These are phyloP conservation scores for Anabacerthia variegaticeps DNA, from an alignment of 2,797 vertebrate species.

Conservation along the genomic window DNA sequence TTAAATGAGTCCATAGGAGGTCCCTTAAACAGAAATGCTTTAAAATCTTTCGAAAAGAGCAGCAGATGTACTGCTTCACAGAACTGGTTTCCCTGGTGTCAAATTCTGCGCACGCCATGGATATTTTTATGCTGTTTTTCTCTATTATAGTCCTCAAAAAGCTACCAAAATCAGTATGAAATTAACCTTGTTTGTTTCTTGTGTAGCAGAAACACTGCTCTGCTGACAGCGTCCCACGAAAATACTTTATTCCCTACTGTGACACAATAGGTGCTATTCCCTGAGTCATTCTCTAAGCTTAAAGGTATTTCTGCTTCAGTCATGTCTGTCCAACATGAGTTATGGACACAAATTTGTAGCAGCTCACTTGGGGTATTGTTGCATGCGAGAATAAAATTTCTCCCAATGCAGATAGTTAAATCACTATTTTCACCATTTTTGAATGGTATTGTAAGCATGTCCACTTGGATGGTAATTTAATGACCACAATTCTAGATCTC, in stretches of 20 bases:
- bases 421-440: slow-evolving; percentile 45
- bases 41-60: slow-evolving; percentile 58
- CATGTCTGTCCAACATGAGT: background rate
- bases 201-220: slow-evolving; percentile 16
- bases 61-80: slow-evolving; percentile 24
- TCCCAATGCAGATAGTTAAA: slow-evolving; percentile 26
- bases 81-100: slow-evolving; percentile 54
- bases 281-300: slow-evolving; percentile 4
- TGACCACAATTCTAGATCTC: slow-evolving; percentile 56
- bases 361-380: background rate
- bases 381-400: background rate
- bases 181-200: slow-evolving; percentile 67
- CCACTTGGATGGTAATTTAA: slow-evolving; percentile 66
- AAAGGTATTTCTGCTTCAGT: slow-evolving; percentile 5
- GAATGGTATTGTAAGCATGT: slow-evolving; percentile 42
- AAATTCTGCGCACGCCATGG: background rate
- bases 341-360: background rate
- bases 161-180: slow-evolving; percentile 58
- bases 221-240: slow-evolving; percentile 40
- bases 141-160: slow-evolving; percentile 33
- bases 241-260: slow-evolving; percentile 25
- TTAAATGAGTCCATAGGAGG: background rate
- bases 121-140: slow-evolving; percentile 61
- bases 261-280: slow-evolving; percentile 2
- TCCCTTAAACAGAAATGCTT: slow-evolving; percentile 20